Evolutionary conservation across 2,113 vertebrate species (phyloP).

Genomic region (Glareola pratincola): DNA sequence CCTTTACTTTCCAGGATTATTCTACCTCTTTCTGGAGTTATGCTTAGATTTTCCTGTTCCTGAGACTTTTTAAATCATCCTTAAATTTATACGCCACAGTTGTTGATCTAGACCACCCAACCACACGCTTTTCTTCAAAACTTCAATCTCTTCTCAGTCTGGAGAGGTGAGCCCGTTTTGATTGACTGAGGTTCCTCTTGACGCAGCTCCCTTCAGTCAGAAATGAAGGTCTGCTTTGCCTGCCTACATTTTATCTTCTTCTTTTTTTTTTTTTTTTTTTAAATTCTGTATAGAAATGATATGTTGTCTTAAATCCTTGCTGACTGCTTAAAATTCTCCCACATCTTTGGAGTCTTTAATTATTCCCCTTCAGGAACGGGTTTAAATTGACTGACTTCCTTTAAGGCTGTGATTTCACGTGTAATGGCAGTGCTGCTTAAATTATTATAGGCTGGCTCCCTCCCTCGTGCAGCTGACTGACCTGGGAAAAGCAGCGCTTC

Average conservation of each 20-base stretch:
- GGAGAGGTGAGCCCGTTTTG: not conserved
- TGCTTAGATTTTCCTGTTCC: not conserved
- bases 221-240: not conserved
- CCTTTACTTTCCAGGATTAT: not conserved
- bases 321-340: conserved; percentile 66
- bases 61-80: not conserved
- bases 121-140: not conserved
- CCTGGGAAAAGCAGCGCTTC: not conserved
- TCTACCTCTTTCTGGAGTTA: not conserved
- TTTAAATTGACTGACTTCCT: conserved; percentile 64
- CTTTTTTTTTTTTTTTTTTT: not conserved
- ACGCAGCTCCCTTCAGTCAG: not conserved
- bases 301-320: conserved; percentile 52
- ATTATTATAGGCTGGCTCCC: conserved; percentile 21
- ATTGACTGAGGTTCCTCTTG: not conserved
- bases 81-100: rapidly evolving
- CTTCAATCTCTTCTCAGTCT: not conserved
- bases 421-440: conserved; percentile 24
- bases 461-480: not conserved
- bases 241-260: not conserved
- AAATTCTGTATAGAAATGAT: conserved; percentile 5
- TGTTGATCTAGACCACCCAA: not conserved
- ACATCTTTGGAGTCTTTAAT: conserved; percentile 60
- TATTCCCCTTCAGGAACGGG: conserved; percentile 62
- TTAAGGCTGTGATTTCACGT: conserved; percentile 48